Evolutionary conservation across 2,888 invertebrate genomes (phyloP), one percentile per base, ranked within the genome.

Genomic region (Pammene aurita): DNA sequence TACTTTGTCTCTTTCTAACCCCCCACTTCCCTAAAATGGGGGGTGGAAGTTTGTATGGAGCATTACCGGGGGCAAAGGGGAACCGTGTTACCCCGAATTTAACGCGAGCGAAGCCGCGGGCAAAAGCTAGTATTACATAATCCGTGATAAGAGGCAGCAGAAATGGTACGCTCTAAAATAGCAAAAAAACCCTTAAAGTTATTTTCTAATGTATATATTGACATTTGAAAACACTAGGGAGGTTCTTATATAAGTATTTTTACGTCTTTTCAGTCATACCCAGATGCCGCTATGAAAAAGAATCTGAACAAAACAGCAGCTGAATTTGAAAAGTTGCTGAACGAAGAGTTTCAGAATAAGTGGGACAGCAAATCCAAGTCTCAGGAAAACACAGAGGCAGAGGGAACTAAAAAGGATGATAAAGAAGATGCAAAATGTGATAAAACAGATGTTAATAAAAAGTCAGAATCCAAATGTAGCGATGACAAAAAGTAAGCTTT

Each of bases 271-370:
- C 78, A 93, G 93, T 88, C 81, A 54, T 90, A 87, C 77, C 92
- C 92, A 44, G 93, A 93, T 76, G 61, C 84, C 13, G 73, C 76
- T 1, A 90, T 93, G 90, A 93, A 92, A 76, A 89, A 86, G 74
- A 90, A 88, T 76, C 83, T 92, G 0, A 88, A 86, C 73, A 93
- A 89, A 84, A 79, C 92, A n/a, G 86, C 92, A 6, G 77, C 83
- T 18, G 92, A 92, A 66, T 93, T 93, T 71, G 93, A 93, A 73
- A 92, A 87, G 75, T 80, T 89, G 75, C 77, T 92, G 44, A 85
- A 77, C 68, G 90, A 92, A 67, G 92, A 91, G 74, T 91, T 92
- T 78, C 88, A 84, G 72, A 82, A 77, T 71, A 91, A 91, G 78
- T 78, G 79, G 73, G 90, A 92, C 48, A 72, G 76, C 9, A 90